Conservation (phyloP, 1,140 invertebrate species). For the Drosophila pseudoobscura region DNA sequence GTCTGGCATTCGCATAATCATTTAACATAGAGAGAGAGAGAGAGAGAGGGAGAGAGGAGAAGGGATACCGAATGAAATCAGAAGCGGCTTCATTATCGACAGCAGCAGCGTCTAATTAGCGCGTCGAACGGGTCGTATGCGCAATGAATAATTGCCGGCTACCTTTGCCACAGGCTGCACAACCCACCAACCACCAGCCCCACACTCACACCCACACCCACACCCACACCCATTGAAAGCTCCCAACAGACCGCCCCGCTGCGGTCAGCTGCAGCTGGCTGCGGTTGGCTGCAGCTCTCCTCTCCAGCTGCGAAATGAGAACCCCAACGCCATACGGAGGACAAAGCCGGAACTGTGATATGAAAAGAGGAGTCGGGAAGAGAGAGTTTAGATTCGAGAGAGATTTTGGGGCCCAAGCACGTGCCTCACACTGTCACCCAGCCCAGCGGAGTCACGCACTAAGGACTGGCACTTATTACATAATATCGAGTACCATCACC, state of each 20-base stretch:
- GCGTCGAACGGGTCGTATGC: slow-evolving; percentile 58
- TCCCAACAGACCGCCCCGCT: too few relatives aligned
- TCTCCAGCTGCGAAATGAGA: too few relatives aligned
- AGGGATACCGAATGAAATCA: slow-evolving; percentile 1
- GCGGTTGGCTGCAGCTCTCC: too few relatives aligned
- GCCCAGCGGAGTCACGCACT: slow-evolving; percentile 15
- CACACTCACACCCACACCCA: too few relatives aligned
- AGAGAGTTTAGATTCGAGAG: too few relatives aligned
- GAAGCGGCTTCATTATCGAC: slow-evolving; percentile 63
- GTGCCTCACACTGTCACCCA: neutral
- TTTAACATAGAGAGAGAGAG: neutral
- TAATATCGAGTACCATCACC: slow-evolving; percentile 19
- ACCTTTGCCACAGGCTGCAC: slow-evolving; percentile 29
- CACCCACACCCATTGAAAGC: too few relatives aligned
- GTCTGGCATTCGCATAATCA: slow-evolving; percentile 21
- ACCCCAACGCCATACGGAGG: too few relatives aligned
- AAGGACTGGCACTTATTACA: slow-evolving; percentile 34
- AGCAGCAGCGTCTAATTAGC: slow-evolving; percentile 67
- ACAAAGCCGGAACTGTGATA: too few relatives aligned
- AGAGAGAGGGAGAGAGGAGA: neutral
- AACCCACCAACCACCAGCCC: neutral
- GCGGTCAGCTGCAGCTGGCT: too few relatives aligned
- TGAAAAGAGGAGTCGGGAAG: too few relatives aligned
- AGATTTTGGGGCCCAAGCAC: too few relatives aligned
- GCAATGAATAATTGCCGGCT: slow-evolving; percentile 66